These are phyloP conservation scores for Lithosia quadra DNA, from an alignment of 2,888 invertebrate genomes.

Conservation along the genomic window DNA sequence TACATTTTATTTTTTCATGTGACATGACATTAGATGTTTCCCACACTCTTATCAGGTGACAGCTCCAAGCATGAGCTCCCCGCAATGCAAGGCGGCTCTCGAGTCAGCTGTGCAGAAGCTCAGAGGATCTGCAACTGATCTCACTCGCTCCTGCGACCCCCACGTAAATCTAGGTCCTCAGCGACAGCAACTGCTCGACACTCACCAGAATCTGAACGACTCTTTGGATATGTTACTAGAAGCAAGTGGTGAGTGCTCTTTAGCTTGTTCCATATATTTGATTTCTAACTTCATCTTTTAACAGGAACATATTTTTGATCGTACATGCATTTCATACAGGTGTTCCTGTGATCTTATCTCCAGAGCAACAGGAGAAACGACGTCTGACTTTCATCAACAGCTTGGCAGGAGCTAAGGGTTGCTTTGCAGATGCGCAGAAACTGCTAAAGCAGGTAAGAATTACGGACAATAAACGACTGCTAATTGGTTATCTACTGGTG, in stretches of 20 bases:
- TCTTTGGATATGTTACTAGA: constrained; percentile 42
- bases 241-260: constrained; percentile 22
- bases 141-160: constrained; percentile 40
- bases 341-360: neutral
- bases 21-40: neutral
- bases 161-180: constrained; percentile 25
- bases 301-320: neutral
- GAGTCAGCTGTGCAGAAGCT: constrained; percentile 30
- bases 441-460: constrained; percentile 35
- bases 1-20: neutral
- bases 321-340: neutral
- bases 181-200: constrained; percentile 31
- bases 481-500: neutral
- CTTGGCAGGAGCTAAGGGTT: constrained; percentile 31
- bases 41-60: constrained; percentile 54
- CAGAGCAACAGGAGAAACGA: constrained; percentile 25
- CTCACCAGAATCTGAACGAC: neutral
- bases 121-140: constrained; percentile 39
- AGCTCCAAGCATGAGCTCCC: constrained; percentile 52
- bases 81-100: constrained; percentile 48
- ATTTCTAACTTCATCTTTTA: neutral
- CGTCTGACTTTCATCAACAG: constrained; percentile 38
- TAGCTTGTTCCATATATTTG: neutral
- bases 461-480: neutral
- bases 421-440: constrained; percentile 32